Base-by-base conservation (phyloP, 1,140 invertebrate species). In the Asobara japonica region DNA sequence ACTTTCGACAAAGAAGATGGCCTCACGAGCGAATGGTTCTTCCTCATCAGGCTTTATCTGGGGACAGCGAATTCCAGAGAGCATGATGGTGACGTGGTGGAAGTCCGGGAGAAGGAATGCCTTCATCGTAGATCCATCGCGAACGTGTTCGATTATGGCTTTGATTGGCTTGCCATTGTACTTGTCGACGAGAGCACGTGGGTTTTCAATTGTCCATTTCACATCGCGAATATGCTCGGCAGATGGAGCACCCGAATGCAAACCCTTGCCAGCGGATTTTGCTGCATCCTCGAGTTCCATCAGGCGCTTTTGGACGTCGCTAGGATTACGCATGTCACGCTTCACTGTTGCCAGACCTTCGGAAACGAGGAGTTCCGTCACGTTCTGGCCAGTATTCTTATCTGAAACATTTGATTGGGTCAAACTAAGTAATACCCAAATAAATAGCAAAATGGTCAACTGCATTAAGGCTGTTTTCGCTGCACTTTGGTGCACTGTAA, bases 61-160 rank as follows among this genome's bases (percentile, higher is more conserved):
- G 73, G 94, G 94, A 83, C 93, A 94, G 88, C 95, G 90, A 72
- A 98, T 96, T 65, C 98, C 98, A 48, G 96, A 96, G 64, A 99
- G 91, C 92, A 97, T 97, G 16, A 99, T 82, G 1, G 96, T 98
- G 36, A 98, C 92, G 76, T 96, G 93, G 75, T 96, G 92, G 84
- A 93, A 97, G 71, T 93, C 92, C 3, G 97, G 97, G 30, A 98
- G 82, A 0, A 99, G 86, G 76, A 98, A 95, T 0, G 94, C 93
- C 72, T 97, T 90, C 1, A 98, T 91, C 0, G 97, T 99, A 18
- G 97, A 98, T 1, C 98, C 98, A 89, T 99, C 97, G 72, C 97
- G 90, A 0, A 99, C 97, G 89, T 97, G 94, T 86, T 99, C 97
- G 80, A 99, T 94, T 27, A 98, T 91, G 62, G 96, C 96, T 84